Base-by-base conservation (phyloP, 2,888 invertebrate species). In the Caenorhabditis wallacei region DNA sequence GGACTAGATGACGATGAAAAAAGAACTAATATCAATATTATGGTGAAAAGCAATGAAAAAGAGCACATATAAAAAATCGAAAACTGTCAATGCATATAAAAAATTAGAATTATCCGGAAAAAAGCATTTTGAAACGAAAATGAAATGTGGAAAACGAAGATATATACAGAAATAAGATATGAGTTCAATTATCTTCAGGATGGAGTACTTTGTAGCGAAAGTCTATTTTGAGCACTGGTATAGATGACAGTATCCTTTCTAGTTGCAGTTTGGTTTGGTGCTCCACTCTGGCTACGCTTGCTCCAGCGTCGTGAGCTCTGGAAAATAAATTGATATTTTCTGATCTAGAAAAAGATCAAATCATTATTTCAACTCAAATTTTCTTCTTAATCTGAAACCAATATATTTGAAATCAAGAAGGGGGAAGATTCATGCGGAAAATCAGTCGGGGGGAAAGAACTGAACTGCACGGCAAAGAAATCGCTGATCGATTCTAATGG, bases 231-330 rank as follows among this genome's bases (percentile, higher is more conserved):
- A 24, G 75, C 61, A 56, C 75, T 81, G 26, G 82, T 82, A 56
- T 70, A 82, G 35, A 82, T 78, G 13, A 82, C 82, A 26, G 82
- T 82, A 37, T 82, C 78, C 46, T 78, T 82, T 37, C 82, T 59
- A 7, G 61, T 20, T 2, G 78, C 26, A n/a, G 46, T n/a, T 18
- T 72, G 69, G 16, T 82, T 56, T 13, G 74, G 70, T 3, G 64
- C 66, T 35, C 82, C 82, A 68, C 82, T 82, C 35, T 83, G 83
- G 46, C 80, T 80, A 18, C 75, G 48, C 51, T 80, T 83, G 68
- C 83, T 83, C 83, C 83, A 83, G 1, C 83, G 75, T 22, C 68
- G 70, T 40, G 83, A 83, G 43, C 80, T 80, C 83, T 83, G 69
- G 18, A 82, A 75, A 8, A 30, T n/a, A 48, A 53, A 59, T 37